phyloP scores from a whole-genome alignment of 2,113 vertebrate species.

The Limnothrissa miodon region DNA sequence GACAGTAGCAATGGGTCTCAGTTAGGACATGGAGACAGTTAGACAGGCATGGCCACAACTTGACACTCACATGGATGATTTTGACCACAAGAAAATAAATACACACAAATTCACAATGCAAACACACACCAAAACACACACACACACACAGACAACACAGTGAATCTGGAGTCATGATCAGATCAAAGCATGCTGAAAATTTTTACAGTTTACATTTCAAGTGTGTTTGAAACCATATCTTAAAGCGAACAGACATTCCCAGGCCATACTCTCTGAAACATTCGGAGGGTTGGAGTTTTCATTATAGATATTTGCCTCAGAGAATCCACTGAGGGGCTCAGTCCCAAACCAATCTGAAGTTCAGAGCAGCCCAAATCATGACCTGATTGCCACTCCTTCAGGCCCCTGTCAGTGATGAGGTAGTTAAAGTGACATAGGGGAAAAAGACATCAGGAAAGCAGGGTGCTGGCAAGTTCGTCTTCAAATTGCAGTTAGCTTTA shows the following conservation, averaged over 20 bases:
- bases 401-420: background rate
- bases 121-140: background rate
- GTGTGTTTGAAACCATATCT: background rate
- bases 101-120: background rate
- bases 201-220: background rate
- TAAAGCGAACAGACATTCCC: background rate
- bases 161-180: background rate
- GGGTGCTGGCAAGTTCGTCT: background rate
- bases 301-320: background rate
- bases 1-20: slow-evolving; percentile 54
- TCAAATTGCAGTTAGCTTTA: background rate
- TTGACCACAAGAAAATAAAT: background rate
- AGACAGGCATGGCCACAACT: background rate
- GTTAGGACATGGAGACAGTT: background rate
- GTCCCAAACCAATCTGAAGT: background rate
- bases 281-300: background rate
- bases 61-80: background rate
- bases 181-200: background rate
- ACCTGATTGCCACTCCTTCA: background rate
- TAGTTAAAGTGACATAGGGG: background rate
- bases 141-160: slow-evolving; percentile 2
- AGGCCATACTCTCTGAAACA: background rate
- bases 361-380: background rate
- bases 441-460: background rate
- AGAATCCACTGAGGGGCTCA: background rate